Base-by-base conservation (phyloP, 2,113 vertebrate genomes). In the Pelodiscus sinensis region DNA sequence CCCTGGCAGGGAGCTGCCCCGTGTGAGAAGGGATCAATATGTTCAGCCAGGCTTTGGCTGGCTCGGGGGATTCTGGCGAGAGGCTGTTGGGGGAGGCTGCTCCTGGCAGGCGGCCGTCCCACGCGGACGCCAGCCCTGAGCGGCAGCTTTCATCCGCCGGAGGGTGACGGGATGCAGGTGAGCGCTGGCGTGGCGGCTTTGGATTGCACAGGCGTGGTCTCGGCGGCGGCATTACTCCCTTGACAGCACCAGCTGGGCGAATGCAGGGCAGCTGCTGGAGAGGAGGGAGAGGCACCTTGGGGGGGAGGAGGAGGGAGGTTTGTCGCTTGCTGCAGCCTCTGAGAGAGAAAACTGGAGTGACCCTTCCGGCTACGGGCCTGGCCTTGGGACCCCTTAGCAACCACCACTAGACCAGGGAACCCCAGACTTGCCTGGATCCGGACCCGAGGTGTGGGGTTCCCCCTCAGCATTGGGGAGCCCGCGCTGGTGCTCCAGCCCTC, bases 201-300 rank as follows among this genome's bases (percentile, higher is more conserved):
- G 88, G 57, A 71, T 54, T 81, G 82, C 91, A 88, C 73, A n/a
- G 44, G 7, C 85, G 19, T 73, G 44, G 27, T 21, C 57, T 35
- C 65, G 52, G 77, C 3, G 1, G 18, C 80, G 88, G 60, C 50
- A 44, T 84, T 93, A 84, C 65, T 68, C n/a, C 44, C 78, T 84
- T 84, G 56, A 90, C 91, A 38, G 52, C 35, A 62, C 71, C 60
- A 93, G 84, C 93, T 50, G 82, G 79, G 56, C 84, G 84, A 93
- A 93, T 92, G 88, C 81, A 80, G 77, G 0, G 88, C 88, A 90
- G 57, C 75, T 3, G 90, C 79, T 56, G 0, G 3, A 52, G 24
- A 86, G 82, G 38, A 44, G 38, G 38, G 38, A 44, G 38, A 44
- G 38, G 38, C 38, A 51, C 58, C 84, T 89, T 86, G 68, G 44